Evolutionary conservation across 2,113 vertebrate species (phyloP), one percentile per base, ranked within the genome.

Genomic region (Lates calcarifer): DNA sequence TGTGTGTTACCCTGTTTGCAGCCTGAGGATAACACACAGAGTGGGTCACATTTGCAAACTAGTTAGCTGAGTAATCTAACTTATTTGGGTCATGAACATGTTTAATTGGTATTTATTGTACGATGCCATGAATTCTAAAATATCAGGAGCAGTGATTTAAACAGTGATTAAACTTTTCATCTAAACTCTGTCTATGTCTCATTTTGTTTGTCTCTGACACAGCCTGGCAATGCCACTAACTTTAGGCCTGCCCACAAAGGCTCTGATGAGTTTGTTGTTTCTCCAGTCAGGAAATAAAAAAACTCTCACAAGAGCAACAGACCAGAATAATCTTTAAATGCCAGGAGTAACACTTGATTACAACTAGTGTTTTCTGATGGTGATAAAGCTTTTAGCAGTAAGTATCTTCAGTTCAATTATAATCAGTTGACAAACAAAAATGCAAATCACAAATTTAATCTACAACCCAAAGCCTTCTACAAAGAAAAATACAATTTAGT

Each of bases 341-440:
- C 47, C 43, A 45, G 43, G 43, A 45, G 15, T 18, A 45, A 53
- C n/a, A 53, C 51, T 24, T 53, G 22, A 53, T 53, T 12, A 53
- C 51, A 53, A 24, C n/a, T 13, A 12, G 10, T 13, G 12, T 53
- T 53, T 53, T 26, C 51, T 53, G 51, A 53, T 53, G 20, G 20
- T 47, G 45, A 22, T 47, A 18, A 53, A 15, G 41, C 17, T 43
- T 43, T 43, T 43, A 43, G 15, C 12, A 43, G 41, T 4, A 43
- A 43, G 14, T 43, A 43, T 43, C 1, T 20, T 47, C 5, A 6
- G 6, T 22, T 26, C 5, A 72, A 47, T 53, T 24, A 57, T 24
- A 76, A 51, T 56, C 24, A 62, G 51, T 18, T 55, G 41, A 71
- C n/a, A n/a, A 58, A 6, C 12, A 45, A 37, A 58, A 51, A 31